Percentiles rank a stretch among this genome's conserved stretches.
These are phyloP conservation scores for Dunckerocampus dactyliophorus DNA, from an alignment of 2,113 vertebrate genomes.

Conservation along the genomic window DNA sequence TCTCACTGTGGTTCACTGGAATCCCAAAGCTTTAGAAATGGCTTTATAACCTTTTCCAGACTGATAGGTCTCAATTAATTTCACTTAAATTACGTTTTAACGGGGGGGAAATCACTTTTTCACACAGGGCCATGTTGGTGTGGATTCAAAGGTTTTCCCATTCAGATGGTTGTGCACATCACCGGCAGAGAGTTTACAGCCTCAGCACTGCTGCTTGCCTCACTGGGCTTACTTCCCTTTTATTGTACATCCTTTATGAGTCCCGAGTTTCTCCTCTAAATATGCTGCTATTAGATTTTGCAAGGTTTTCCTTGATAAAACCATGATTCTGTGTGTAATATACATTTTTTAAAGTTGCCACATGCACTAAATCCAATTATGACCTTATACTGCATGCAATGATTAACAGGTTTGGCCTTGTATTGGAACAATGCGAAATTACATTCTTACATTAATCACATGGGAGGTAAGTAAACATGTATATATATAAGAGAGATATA, in stretches of 20 bases:
- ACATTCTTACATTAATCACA: too few species aligned
- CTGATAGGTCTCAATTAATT: too few species aligned
- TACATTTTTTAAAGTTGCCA: not conserved
- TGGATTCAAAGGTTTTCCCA: constrained; percentile 42
- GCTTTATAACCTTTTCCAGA: constrained; percentile 37
- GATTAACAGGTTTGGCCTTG: too few species aligned
- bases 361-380: not conserved
- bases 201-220: constrained; percentile 15
- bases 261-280: constrained; percentile 9
- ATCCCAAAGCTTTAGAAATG: too few species aligned
- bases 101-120: too few species aligned
- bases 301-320: constrained; percentile 8
- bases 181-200: constrained; percentile 37
- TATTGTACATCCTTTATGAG: constrained; percentile 20
- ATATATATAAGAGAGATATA: too few species aligned
- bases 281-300: not conserved
- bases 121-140: too few species aligned
- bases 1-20: too few species aligned
- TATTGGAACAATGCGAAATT: too few species aligned
- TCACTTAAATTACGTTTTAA: too few species aligned
- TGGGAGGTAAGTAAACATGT: too few species aligned
- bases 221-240: constrained; percentile 1
- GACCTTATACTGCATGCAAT: not conserved
- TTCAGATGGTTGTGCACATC: constrained; percentile 32
- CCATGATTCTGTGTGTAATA: not conserved